A percentile compares a stretch with the other conserved stretches of the same genome.
Conservation (phyloP, 2,797 vertebrate genomes). For the Sebastes wilsoni region DNA sequence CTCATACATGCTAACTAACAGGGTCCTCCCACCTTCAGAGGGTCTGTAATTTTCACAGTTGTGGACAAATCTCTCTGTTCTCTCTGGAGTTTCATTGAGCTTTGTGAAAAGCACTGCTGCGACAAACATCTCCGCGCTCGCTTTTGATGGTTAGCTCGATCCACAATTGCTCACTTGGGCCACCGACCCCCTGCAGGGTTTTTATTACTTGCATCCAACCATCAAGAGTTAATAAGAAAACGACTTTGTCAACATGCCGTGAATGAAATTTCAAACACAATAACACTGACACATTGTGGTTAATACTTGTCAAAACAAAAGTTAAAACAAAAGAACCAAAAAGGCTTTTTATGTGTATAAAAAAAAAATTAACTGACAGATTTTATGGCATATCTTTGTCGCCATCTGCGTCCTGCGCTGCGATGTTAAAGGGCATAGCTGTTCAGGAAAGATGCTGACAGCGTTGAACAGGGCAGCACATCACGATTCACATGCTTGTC, state of each 20-base stretch:
- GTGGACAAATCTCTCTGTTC: constrained; percentile 47
- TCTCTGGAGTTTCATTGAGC: constrained; percentile 27
- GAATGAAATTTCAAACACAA: constrained; percentile 58
- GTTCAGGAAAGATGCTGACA: constrained; percentile 11
- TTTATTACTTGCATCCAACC: constrained; percentile 60
- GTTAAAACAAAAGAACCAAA: constrained; percentile 34
- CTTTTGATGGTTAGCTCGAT: constrained; percentile 50
- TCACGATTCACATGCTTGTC: not conserved
- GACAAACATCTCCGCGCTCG: constrained; percentile 31
- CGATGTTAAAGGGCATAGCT: not conserved
- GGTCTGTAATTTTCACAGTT: constrained; percentile 45
- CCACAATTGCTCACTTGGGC: constrained; percentile 39
- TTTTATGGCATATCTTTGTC: constrained; percentile 26
- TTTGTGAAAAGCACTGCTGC: constrained; percentile 34
- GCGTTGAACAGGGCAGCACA: not conserved
- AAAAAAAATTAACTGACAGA: constrained; percentile 18
- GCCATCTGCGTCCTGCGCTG: not conserved
- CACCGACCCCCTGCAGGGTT: constrained; percentile 25
- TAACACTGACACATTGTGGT: constrained; percentile 37
- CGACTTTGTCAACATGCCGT: constrained; percentile 48
- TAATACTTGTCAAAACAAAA: constrained; percentile 51
- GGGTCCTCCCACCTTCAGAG: constrained; percentile 6
- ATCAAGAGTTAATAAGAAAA: constrained; percentile 58
- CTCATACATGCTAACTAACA: constrained; percentile 10
- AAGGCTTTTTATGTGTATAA: constrained; percentile 24